These are phyloP conservation scores for Icerya purchasi DNA, from an alignment of 2,888 invertebrate species.

Conservation along the genomic window DNA sequence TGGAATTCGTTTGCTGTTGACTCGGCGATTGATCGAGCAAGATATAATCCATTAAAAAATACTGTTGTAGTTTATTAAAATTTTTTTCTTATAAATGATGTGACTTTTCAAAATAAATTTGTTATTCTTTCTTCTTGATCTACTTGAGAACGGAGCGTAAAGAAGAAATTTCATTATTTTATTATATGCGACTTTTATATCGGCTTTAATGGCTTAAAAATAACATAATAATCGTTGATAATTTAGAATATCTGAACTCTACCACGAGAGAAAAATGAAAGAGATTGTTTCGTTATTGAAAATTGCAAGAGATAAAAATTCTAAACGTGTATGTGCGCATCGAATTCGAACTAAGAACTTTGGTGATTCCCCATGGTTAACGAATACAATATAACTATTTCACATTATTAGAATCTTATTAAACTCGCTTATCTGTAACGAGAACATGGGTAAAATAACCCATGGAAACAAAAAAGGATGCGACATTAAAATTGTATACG, in stretches of 20 bases:
- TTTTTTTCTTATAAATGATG: neutral
- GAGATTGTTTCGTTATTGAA: conserved; percentile 4
- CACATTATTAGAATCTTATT: neutral
- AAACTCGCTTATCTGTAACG: neutral
- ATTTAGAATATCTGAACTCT: conserved; percentile 8
- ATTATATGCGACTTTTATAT: neutral
- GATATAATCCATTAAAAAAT: neutral
- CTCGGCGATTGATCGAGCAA: too few species aligned
- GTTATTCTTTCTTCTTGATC: too few species aligned
- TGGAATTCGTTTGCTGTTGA: too few species aligned
- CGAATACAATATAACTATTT: neutral
- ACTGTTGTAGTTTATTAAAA: neutral
- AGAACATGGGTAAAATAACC: neutral
- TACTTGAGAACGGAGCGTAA: too few species aligned
- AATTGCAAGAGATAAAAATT: conserved; percentile 6
- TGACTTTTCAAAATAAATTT: neutral
- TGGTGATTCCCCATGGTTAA: neutral
- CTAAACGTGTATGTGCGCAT: neutral
- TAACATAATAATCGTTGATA: conserved; percentile 2
- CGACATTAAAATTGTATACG: neutral
- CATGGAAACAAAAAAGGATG: neutral
- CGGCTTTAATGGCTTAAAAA: neutral
- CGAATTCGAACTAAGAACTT: conserved; percentile 5
- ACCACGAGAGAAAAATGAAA: conserved; percentile 4
- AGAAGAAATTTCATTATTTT: too few species aligned